Percentiles rank a stretch among this genome's conserved stretches.
Evolutionary conservation across 2,113 vertebrate species (phyloP).

Genomic region (Aptenodytes patagonicus): DNA sequence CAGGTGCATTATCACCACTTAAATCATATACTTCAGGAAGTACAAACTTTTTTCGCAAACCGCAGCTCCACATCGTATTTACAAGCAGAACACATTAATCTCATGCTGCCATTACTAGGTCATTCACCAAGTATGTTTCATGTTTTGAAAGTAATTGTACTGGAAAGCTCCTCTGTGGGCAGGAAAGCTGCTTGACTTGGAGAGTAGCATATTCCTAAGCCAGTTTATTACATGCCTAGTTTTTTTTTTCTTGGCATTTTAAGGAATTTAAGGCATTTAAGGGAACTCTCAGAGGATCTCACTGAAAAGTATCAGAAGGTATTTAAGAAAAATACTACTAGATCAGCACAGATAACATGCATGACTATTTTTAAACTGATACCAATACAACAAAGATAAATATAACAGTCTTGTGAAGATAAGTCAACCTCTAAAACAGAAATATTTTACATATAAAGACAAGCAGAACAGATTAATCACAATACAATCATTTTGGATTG

Average conservation of each 20-base stretch:
- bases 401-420: background rate
- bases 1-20: background rate
- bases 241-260: background rate
- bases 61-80: accelerated
- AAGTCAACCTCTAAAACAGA: background rate
- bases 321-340: background rate
- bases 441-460: background rate
- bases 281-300: no score
- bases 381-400: background rate
- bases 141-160: background rate
- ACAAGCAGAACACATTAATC: background rate
- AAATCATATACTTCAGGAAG: background rate
- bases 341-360: background rate
- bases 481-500: background rate
- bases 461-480: background rate
- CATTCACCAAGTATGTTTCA: background rate
- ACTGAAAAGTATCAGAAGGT: background rate
- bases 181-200: background rate
- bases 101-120: background rate
- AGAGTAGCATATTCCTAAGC: background rate
- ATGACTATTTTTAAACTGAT: background rate
- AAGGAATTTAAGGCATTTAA: background rate
- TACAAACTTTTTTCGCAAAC: background rate
- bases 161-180: background rate
- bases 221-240: background rate